Evolutionary conservation across 2,797 vertebrate species (phyloP).

Genomic region (Prunella strophiata): DNA sequence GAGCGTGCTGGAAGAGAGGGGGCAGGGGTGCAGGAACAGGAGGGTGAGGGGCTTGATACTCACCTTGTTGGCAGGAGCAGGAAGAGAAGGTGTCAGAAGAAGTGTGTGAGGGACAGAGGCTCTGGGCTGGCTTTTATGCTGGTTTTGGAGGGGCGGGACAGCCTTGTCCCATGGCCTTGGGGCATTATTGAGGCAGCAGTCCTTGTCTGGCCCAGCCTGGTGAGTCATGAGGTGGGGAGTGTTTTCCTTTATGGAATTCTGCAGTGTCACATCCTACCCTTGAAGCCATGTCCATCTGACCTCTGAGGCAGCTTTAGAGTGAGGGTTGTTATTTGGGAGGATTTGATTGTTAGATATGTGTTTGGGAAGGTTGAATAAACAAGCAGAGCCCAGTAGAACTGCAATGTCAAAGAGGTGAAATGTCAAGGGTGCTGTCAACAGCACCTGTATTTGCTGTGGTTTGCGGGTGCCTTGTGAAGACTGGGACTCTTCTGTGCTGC

Average conservation of each 20-base stretch:
- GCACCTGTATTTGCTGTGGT: no score
- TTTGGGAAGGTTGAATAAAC: not conserved
- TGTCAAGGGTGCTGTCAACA: no score
- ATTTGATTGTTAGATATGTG: rapidly evolving
- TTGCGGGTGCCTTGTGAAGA: not conserved
- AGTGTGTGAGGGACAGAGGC: no score
- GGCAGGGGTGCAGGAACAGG: not conserved
- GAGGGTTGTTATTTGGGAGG: rapidly evolving
- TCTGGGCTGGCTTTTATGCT: not conserved
- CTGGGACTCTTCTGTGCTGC: not conserved
- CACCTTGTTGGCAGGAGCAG: not conserved
- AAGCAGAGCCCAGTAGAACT: rapidly evolving
- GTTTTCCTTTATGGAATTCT: not conserved
- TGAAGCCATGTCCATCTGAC: not conserved
- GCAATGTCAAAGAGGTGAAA: no score
- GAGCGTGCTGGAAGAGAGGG: not conserved
- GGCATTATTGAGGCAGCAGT: not conserved
- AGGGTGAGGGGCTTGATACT: not conserved
- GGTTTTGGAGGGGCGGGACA: not conserved
- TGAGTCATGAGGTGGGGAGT: not conserved
- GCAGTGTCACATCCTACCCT: not conserved
- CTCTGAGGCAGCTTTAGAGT: rapidly evolving
- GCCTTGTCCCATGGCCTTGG: not conserved
- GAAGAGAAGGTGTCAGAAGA: not conserved
- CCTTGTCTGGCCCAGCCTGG: no score